phyloP scores from a whole-genome alignment of 1,140 invertebrate genomes.

The Luehdorfia chinensis region DNA sequence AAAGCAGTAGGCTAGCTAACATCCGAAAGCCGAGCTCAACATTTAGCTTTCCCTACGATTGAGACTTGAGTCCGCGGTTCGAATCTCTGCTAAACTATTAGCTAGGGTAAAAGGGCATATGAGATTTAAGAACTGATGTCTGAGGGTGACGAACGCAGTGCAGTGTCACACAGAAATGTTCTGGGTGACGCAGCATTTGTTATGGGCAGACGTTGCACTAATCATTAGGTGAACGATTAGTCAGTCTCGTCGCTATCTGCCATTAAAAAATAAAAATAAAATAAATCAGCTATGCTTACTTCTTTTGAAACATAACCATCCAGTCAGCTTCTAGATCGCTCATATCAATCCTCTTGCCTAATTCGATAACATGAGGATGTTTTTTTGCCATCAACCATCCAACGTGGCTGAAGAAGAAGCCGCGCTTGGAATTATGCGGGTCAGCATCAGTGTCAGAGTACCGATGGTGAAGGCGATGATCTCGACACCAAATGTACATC shows the following conservation, averaged over 20 bases:
- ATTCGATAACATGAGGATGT: constrained; percentile 81
- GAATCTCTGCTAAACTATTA: too few relatives aligned
- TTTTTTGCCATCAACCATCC: constrained; percentile 82
- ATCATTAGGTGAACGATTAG: too few relatives aligned
- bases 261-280: background rate
- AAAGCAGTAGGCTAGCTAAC: too few relatives aligned
- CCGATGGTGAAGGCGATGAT: constrained; percentile 83
- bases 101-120: too few relatives aligned
- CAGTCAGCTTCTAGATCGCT: constrained; percentile 84
- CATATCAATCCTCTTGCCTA: constrained; percentile 81
- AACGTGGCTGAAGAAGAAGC: constrained; percentile 84
- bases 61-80: too few relatives aligned
- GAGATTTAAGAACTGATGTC: too few relatives aligned
- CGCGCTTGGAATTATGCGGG: constrained; percentile 81
- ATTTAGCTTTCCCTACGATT: too few relatives aligned
- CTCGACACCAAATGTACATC: constrained; percentile 77
- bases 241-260: background rate
- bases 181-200: too few relatives aligned
- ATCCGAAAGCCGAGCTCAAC: too few relatives aligned
- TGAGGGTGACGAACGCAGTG: too few relatives aligned
- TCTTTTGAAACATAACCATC: constrained; percentile 85
- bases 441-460: constrained; percentile 83
- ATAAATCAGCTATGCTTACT: constrained; percentile 57
- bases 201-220: too few relatives aligned
- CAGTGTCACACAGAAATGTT: too few relatives aligned